Base-by-base conservation (phyloP, 2,113 vertebrate species). In the Ictidomys tridecemlineatus region DNA sequence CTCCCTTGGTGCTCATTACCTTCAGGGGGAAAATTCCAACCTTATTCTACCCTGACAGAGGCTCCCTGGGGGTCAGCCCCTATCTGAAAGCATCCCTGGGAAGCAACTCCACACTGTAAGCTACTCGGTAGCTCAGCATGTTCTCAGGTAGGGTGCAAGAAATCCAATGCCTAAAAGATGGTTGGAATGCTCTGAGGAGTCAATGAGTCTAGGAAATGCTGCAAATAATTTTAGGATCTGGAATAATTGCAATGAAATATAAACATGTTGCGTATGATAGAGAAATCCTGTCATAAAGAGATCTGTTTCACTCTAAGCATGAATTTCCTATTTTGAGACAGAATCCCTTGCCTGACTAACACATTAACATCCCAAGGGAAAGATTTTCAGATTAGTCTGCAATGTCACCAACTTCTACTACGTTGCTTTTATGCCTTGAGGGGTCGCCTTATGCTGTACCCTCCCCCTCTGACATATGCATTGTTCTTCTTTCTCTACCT, bases 241-340 rank as follows among this genome's bases (percentile, higher is more conserved):
- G 24, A 88, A 91, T 79, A 83, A 34, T 65, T 58, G 30, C 51
- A 61, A 8, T 17, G 69, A 93, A 93, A 70, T 0, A 24, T 63
- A 30, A 51, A 61, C 26, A 61, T 48, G 13, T 30, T 69, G 37
- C 30, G 37, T 5, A 32, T 8, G 37, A 61, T 20, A 77, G 13
- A 85, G 61, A 94, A 70, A n/a, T 20, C 48, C 28, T 42, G 1
- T 24, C 67, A 39, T 69, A 67, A 82, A 70, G 39, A 85, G 37
- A 58, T 22, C 48, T 14, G 24, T 28, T 96, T 89, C 63, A 80
- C 53, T 32, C 73, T 34, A 94, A 86, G n/a, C 67, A 48, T 78
- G 30, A 32, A 61, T 83, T 86, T 93, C 86, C 70, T 90, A 89
- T 92, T 93, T 83, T 89, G 74, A 84, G 37, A 87, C 17, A 85